A percentile compares a stretch with the other conserved stretches of the same genome.
phyloP scores from a whole-genome alignment of 2,888 invertebrate genomes.

The Hirtodrosophila alboralis region DNA sequence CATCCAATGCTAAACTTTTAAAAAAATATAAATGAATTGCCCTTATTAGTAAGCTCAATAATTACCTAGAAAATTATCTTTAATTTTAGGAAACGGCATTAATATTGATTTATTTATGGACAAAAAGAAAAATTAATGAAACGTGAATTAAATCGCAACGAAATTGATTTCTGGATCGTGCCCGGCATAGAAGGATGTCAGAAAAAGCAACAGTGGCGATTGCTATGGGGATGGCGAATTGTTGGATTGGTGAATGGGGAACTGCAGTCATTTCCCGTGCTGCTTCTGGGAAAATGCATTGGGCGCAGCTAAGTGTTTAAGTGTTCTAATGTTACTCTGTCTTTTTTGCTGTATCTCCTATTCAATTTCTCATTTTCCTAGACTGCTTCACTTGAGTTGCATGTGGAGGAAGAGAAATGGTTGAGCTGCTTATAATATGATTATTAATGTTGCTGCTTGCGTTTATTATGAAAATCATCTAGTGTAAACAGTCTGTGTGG shows the following conservation, averaged over 20 bases:
- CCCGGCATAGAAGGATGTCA: constrained; percentile 19
- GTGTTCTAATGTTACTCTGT: constrained; percentile 72
- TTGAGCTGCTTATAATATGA: constrained; percentile 54
- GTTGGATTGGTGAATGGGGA: neutral
- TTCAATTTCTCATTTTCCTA: constrained; percentile 17
- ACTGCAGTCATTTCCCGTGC: constrained; percentile 16
- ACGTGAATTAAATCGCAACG: constrained; percentile 42
- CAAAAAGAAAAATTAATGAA: constrained; percentile 6
- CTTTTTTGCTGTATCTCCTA: constrained; percentile 29
- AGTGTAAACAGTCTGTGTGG: constrained; percentile 40
- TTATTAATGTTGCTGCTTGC: constrained; percentile 57
- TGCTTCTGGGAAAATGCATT: constrained; percentile 34
- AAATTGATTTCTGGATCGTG: constrained; percentile 62
- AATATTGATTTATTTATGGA: constrained; percentile 23
- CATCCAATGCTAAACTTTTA: too few species aligned
- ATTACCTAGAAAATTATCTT: constrained; percentile 5
- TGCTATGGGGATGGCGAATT: neutral
- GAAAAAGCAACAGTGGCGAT: constrained; percentile 29
- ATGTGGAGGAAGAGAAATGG: neutral
- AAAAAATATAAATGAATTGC: neutral
- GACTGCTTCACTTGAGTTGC: constrained; percentile 27
- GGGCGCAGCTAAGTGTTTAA: constrained; percentile 68
- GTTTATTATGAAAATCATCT: constrained; percentile 65
- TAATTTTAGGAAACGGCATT: constrained; percentile 22
- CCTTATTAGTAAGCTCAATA: constrained; percentile 2